Evolutionary conservation across 1,140 invertebrate species (phyloP), one percentile per base, ranked within the genome.

Genomic region (Heterodera carotae): DNA sequence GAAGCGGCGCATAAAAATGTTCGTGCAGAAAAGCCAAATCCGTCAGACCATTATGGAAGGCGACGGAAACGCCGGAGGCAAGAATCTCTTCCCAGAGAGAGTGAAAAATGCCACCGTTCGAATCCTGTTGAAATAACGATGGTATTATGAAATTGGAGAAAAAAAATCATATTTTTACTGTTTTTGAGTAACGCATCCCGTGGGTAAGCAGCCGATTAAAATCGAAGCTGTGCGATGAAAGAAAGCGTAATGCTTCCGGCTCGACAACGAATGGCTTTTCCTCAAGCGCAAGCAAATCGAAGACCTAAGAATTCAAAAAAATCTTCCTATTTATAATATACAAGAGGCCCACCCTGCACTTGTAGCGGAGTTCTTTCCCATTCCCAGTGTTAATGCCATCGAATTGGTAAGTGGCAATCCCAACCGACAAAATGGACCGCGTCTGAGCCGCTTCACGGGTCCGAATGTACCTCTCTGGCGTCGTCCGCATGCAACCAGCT

Each of bases 11-110:
- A 36, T 84, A 84, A 34, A 84, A 81, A 31, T 84, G 83, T 25
- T 84, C 69, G 43, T 84, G 80, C 39, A 84, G 34, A 62, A 84
- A 84, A 15, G 75, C 70, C 15, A 84, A 33, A 78, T 84, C 83
- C 29, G 78, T 69, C 29, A 84, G 62, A 27, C 83, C 83, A 74
- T 84, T 84, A 70, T 84, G 83, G 33, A 84, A 75, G 31, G 68
- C 69, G 2, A 84, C 48, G 22, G 78, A 69, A 0, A 74, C 64
- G 15, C 76, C 76, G 15, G 80, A 80, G n/a, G 78, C 74, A 1
- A 84, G 66, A 29, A 84, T 73, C 25, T 82, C 78, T 80, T 78
- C 77, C 27, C 75, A 78, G 15, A 78, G 76, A 25, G 77, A 78
- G 5, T 78, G 27, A 15, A 78, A 68, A 22, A 36, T n/a, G 56